Evolutionary conservation across 1,140 invertebrate genomes (phyloP).

Genomic region (Dendroctonus valens): DNA sequence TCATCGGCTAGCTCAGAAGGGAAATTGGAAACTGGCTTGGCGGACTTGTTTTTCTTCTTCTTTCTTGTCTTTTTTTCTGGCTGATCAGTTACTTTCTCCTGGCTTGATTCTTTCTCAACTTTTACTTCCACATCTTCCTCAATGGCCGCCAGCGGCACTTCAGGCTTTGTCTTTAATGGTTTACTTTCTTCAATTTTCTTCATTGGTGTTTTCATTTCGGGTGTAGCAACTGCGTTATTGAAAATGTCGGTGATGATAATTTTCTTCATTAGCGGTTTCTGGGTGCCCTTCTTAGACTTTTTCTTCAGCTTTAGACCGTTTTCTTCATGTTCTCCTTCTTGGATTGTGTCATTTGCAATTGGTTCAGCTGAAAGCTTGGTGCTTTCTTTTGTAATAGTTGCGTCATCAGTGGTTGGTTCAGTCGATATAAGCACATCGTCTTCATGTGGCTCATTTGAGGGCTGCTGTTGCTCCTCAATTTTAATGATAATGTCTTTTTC

Average conservation of each 20-base stretch:
- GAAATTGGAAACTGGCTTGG: slow-evolving; percentile 40
- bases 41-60: slow-evolving; percentile 44
- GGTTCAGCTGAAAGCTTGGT: too few relatives aligned
- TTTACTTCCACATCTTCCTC: slow-evolving; percentile 1
- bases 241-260: slow-evolving; percentile 45
- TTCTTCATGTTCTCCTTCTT: slow-evolving; percentile 11
- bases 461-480: too few relatives aligned
- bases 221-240: slow-evolving; percentile 25
- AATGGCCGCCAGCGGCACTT: slow-evolving; percentile 10
- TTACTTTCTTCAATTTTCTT: slow-evolving; percentile 1
- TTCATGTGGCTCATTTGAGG: too few relatives aligned
- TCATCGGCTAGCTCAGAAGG: slow-evolving; percentile 34
- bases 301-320: slow-evolving; percentile 32
- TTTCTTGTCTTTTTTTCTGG: slow-evolving; percentile 39
- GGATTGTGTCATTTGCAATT: neutral
- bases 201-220: slow-evolving; percentile 26
- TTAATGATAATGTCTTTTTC: slow-evolving; percentile 28
- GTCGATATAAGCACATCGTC: too few relatives aligned
- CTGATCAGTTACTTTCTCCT: slow-evolving; percentile 14
- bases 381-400: too few relatives aligned
- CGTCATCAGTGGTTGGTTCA: too few relatives aligned
- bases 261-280: slow-evolving; percentile 38
- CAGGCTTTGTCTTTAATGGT: too few relatives aligned
- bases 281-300: slow-evolving; percentile 38
- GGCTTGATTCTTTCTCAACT: neutral